Conservation (phyloP, 2,797 vertebrate genomes). For the Petrocephalus schoutedeni region DNA sequence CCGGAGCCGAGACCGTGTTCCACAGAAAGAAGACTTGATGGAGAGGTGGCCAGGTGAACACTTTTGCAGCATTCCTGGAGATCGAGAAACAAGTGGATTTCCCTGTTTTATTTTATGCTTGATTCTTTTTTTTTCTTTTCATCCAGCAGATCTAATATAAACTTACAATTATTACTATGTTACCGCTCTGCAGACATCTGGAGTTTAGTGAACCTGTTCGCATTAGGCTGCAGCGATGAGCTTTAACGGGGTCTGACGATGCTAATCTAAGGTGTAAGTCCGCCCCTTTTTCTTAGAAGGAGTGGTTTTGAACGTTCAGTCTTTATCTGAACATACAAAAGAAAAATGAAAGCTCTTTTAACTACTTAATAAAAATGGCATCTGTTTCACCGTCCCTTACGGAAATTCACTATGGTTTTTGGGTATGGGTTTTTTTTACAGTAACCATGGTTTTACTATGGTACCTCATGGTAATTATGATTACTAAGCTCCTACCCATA, state of each 20-base stretch:
- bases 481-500: too few relatives aligned
- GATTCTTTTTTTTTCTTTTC: background rate
- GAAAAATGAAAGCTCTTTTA: background rate
- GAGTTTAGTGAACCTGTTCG: background rate
- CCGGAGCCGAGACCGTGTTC: slow-evolving; percentile 78
- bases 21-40: slow-evolving; percentile 24
- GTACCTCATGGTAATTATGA: too few relatives aligned
- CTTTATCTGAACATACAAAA: background rate
- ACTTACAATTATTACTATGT: background rate
- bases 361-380: background rate
- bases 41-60: background rate
- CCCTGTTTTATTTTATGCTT: background rate
- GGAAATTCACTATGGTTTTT: too few relatives aligned
- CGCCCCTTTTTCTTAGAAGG: background rate
- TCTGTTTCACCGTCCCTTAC: background rate
- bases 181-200: background rate
- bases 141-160: background rate
- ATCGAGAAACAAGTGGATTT: background rate
- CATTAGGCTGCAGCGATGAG: background rate
- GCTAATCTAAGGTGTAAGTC: background rate
- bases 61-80: background rate
- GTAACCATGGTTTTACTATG: too few relatives aligned
- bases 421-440: too few relatives aligned
- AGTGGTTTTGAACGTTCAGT: background rate
- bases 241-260: background rate